These are phyloP conservation scores for Nycteola revayana DNA, from an alignment of 2,888 invertebrate species.

Conservation along the genomic window DNA sequence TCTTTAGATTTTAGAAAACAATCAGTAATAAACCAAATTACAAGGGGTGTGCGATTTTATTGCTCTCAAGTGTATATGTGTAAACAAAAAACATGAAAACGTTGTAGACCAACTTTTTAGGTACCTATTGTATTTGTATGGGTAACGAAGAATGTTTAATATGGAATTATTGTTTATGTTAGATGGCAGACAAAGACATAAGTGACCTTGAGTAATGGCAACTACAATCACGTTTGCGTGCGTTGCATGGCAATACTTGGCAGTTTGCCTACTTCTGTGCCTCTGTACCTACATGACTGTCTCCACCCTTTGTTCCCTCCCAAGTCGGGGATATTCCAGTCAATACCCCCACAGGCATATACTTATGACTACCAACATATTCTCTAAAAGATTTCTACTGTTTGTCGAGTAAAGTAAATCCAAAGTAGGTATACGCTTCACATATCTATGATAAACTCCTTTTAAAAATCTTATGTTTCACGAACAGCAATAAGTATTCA, in stretches of 20 bases:
- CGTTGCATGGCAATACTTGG: slow-evolving; percentile 52
- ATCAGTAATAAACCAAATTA: too few relatives aligned
- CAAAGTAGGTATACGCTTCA: slow-evolving; percentile 13
- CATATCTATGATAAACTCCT: too few relatives aligned
- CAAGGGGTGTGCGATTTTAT: too few relatives aligned
- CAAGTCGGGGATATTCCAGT: slow-evolving; percentile 39
- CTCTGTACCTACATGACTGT: not conserved
- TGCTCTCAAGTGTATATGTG: too few relatives aligned
- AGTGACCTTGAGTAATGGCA: slow-evolving; percentile 58
- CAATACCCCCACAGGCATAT: slow-evolving; percentile 47
- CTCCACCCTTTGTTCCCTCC: slow-evolving; percentile 49
- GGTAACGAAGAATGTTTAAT: too few relatives aligned
- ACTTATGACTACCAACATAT: slow-evolving; percentile 34
- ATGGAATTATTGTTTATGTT: not conserved
- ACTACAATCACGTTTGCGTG: slow-evolving; percentile 52
- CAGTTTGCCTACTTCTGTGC: slow-evolving; percentile 8
- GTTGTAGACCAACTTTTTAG: too few relatives aligned
- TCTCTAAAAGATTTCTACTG: slow-evolving; percentile 31
- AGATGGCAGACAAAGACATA: slow-evolving; percentile 36
- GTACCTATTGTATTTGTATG: too few relatives aligned
- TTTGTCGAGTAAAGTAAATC: slow-evolving; percentile 36
- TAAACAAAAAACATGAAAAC: too few relatives aligned
- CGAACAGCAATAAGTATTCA: not conserved
- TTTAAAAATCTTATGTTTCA: too few relatives aligned
- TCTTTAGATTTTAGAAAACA: too few relatives aligned